These are phyloP conservation scores for Heliothis peltigera DNA, from an alignment of 2,888 invertebrate genomes.

Conservation along the genomic window DNA sequence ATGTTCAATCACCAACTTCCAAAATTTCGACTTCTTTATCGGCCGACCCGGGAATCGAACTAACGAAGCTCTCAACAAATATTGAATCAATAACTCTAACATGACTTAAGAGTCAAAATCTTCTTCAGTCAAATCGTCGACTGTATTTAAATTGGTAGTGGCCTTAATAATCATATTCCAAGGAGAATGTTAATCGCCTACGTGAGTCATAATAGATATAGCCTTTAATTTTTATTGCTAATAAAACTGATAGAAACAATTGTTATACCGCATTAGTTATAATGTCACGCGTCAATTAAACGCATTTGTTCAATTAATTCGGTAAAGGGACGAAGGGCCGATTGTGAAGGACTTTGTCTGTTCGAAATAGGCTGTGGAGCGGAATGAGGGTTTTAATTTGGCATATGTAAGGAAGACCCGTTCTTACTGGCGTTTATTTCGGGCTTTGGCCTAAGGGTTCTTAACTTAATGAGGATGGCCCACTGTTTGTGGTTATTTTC, in stretches of 20 bases:
- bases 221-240: slow-evolving; percentile 42
- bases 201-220: slow-evolving; percentile 42
- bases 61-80: no score
- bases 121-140: neutral
- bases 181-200: slow-evolving; percentile 44
- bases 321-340: slow-evolving; percentile 53
- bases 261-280: slow-evolving; percentile 55
- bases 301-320: slow-evolving; percentile 69
- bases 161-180: slow-evolving; percentile 38
- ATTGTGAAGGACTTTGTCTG: slow-evolving; percentile 21
- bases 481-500: slow-evolving; percentile 1
- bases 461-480: slow-evolving; percentile 28
- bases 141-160: neutral
- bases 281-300: slow-evolving; percentile 71
- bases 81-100: no score
- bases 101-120: no score
- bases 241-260: slow-evolving; percentile 56
- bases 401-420: slow-evolving; percentile 24
- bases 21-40: no score
- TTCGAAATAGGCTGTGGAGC: slow-evolving; percentile 37
- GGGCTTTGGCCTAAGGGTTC: slow-evolving; percentile 5
- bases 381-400: slow-evolving; percentile 51
- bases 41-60: no score
- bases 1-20: no score
- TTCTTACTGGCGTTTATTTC: slow-evolving; percentile 13